These are phyloP conservation scores for Elephantulus edwardii DNA, from an alignment of 2,113 vertebrate genomes.

Conservation along the genomic window DNA sequence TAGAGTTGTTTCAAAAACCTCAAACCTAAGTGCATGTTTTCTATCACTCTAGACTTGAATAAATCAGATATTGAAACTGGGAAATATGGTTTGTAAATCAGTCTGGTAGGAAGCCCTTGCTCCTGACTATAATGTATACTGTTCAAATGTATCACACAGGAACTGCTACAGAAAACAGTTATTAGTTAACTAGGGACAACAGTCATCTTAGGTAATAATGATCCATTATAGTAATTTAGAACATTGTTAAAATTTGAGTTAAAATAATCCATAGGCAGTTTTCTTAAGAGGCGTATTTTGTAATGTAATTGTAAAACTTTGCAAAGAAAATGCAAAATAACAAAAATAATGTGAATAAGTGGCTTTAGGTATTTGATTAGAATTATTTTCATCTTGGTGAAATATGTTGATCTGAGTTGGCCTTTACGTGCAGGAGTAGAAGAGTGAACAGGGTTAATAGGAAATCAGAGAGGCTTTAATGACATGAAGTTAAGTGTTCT, in stretches of 20 bases:
- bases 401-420: neutral
- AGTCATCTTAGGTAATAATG: neutral
- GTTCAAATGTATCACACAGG: neutral
- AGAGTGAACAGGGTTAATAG: neutral
- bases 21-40: neutral
- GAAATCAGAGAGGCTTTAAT: accelerated
- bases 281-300: neutral
- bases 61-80: neutral
- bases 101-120: neutral
- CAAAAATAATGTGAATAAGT: neutral
- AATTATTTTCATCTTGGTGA: neutral
- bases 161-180: neutral
- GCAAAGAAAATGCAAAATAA: neutral
- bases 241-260: neutral
- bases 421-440: neutral
- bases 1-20: neutral
- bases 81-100: neutral
- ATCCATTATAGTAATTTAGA: neutral
- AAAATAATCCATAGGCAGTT: neutral
- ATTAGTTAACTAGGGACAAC: neutral
- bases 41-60: neutral
- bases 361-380: neutral
- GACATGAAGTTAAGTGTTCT: neutral
- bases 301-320: neutral
- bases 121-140: neutral